Conservation (phyloP, 92 coral and sea anemone species). For the Micromussa lordhowensis region DNA sequence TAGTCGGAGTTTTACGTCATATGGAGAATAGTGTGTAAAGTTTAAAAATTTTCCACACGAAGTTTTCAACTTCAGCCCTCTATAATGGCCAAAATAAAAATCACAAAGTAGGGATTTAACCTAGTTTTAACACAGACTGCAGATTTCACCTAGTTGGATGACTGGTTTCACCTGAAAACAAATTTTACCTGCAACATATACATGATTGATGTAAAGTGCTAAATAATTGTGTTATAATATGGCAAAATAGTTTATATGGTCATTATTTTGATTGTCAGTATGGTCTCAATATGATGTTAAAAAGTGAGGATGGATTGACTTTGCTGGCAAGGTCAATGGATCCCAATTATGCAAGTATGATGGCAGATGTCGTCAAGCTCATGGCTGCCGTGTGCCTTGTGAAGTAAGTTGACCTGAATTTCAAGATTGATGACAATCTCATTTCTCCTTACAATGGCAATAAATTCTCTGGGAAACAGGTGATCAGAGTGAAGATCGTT, state of each 20-base stretch:
- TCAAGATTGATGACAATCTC: neutral
- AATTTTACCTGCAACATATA: too few species aligned
- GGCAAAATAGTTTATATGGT: neutral
- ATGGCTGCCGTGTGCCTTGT: conserved; percentile 98
- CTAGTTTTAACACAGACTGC: too few species aligned
- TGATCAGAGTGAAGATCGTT: neutral
- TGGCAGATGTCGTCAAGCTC: conserved; percentile 98
- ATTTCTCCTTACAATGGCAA: neutral
- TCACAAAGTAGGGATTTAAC: too few species aligned
- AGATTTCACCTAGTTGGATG: too few species aligned
- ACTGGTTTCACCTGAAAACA: too few species aligned
- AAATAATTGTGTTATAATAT: too few species aligned
- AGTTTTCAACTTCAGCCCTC: too few species aligned
- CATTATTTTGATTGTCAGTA: conserved; percentile 52
- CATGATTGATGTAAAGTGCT: too few species aligned
- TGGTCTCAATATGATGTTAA: conserved; percentile 89
- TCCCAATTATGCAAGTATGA: conserved; percentile 89
- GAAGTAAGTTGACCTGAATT: conserved; percentile 68
- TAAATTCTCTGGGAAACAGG: neutral
- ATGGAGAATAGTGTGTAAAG: too few species aligned
- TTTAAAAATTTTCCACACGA: too few species aligned
- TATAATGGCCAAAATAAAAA: too few species aligned
- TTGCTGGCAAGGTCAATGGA: conserved; percentile 94
- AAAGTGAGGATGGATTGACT: conserved; percentile 92
- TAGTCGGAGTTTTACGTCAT: too few species aligned